Evolutionary conservation across 1,140 invertebrate genomes (phyloP).

Genomic region (Whitmania pigra): DNA sequence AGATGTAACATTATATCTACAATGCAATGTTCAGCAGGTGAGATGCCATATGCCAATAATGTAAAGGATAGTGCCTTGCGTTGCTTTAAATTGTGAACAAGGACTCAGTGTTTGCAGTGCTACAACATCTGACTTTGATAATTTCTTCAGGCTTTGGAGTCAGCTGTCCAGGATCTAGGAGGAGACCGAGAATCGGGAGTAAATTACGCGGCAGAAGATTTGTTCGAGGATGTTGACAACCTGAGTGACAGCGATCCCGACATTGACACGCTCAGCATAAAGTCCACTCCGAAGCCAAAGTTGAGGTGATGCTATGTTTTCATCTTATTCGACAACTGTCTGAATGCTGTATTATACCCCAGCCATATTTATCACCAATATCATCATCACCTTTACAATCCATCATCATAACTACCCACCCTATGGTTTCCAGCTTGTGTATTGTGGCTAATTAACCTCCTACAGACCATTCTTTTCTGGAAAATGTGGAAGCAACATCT

Average conservation of each 20-base stretch:
- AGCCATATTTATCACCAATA: neutral
- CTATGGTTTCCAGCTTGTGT: neutral
- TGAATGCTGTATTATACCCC: neutral
- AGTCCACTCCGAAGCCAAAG: conserved; percentile 88
- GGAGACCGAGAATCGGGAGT: conserved; percentile 49
- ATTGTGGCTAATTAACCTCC: neutral
- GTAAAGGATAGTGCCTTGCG: no score
- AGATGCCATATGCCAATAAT: no score
- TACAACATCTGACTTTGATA: neutral
- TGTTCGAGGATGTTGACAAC: conserved; percentile 62
- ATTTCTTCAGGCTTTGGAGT: conserved; percentile 33
- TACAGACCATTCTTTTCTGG: conserved; percentile 69
- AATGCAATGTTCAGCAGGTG: no score
- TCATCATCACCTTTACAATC: neutral
- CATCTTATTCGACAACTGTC: neutral
- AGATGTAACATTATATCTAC: no score
- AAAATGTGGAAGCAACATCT: conserved; percentile 28
- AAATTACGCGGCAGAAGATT: conserved; percentile 51
- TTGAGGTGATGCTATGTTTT: conserved; percentile 47
- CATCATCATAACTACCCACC: no score
- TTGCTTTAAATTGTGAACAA: no score
- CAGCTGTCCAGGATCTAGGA: conserved; percentile 51
- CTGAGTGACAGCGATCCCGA: conserved; percentile 85
- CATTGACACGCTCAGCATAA: conserved; percentile 85
- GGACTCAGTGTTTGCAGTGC: no score